These are phyloP conservation scores for Microtus pennsylvanicus DNA, from an alignment of 2,113 vertebrate genomes.

Conservation along the genomic window DNA sequence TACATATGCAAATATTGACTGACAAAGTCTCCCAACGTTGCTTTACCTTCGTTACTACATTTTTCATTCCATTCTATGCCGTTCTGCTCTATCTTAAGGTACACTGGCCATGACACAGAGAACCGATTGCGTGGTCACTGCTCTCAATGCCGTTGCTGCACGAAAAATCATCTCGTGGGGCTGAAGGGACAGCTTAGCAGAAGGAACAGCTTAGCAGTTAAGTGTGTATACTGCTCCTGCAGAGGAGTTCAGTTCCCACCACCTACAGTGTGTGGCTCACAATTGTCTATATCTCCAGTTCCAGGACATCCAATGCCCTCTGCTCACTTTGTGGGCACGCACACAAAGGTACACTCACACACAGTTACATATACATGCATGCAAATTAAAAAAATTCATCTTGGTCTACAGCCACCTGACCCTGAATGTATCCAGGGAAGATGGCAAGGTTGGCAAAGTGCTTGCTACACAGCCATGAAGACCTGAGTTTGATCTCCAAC, in stretches of 20 bases:
- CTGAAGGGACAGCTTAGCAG: background rate
- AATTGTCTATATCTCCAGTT: background rate
- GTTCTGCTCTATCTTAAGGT: background rate
- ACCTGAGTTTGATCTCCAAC: background rate
- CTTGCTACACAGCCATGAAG: background rate
- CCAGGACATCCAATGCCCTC: background rate
- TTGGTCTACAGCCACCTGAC: background rate
- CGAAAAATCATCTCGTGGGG: background rate
- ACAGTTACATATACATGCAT: background rate
- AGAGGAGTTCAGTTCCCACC: background rate
- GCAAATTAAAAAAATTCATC: background rate
- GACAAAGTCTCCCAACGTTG: background rate
- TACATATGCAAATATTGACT: background rate
- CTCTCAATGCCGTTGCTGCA: background rate
- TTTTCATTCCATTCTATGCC: constrained; percentile 25
- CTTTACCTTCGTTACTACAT: background rate
- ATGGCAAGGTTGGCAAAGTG: background rate
- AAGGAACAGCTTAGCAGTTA: background rate
- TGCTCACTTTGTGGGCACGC: background rate
- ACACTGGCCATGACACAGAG: background rate
- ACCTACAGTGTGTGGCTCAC: background rate
- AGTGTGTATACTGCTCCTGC: background rate
- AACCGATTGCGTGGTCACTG: background rate
- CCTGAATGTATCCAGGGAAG: background rate
- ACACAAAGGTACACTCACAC: background rate